A percentile compares a stretch with the other conserved stretches of the same genome.
Conservation (phyloP, 1,140 invertebrate species). For the Drosophila eugracilis region DNA sequence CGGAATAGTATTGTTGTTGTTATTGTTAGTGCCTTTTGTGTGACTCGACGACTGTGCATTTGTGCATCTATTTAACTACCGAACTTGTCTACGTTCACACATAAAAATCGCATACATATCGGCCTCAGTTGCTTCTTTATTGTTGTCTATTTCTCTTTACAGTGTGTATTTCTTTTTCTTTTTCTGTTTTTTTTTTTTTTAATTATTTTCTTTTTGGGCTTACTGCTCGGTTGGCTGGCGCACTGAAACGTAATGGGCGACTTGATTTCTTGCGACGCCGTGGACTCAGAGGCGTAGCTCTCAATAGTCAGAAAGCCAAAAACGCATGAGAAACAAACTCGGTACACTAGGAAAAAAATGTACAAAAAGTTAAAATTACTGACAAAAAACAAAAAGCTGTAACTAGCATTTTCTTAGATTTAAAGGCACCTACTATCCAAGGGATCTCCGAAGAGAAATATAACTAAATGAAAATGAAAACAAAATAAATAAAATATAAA, state of each 20-base stretch:
- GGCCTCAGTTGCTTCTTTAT: slow-evolving; percentile 30
- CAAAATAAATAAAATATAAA: no score
- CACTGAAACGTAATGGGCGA: slow-evolving; percentile 80
- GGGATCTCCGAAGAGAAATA: no score
- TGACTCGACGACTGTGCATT: slow-evolving; percentile 24
- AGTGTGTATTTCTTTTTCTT: slow-evolving; percentile 1
- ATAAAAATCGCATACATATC: slow-evolving; percentile 82
- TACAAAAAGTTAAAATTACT: no score
- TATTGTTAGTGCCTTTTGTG: slow-evolving; percentile 36
- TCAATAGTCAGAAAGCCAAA: slow-evolving; percentile 15
- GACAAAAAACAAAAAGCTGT: no score
- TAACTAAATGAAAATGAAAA: no score
- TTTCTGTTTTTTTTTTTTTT: slow-evolving; percentile 5
- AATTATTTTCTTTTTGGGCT: slow-evolving; percentile 44
- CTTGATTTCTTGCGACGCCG: slow-evolving; percentile 49
- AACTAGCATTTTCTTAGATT: no score
- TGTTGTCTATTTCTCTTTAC: slow-evolving; percentile 22
- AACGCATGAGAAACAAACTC: slow-evolving; percentile 34
- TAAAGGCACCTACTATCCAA: no score
- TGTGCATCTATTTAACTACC: slow-evolving; percentile 82
- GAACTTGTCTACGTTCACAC: slow-evolving; percentile 82
- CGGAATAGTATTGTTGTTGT: slow-evolving; percentile 6
- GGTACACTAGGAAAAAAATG: slow-evolving; percentile 6
- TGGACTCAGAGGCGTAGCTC: slow-evolving; percentile 42
- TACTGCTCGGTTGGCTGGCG: slow-evolving; percentile 77